Evolutionary conservation across 2,888 invertebrate genomes (phyloP).

Genomic region (Seira ritae): DNA sequence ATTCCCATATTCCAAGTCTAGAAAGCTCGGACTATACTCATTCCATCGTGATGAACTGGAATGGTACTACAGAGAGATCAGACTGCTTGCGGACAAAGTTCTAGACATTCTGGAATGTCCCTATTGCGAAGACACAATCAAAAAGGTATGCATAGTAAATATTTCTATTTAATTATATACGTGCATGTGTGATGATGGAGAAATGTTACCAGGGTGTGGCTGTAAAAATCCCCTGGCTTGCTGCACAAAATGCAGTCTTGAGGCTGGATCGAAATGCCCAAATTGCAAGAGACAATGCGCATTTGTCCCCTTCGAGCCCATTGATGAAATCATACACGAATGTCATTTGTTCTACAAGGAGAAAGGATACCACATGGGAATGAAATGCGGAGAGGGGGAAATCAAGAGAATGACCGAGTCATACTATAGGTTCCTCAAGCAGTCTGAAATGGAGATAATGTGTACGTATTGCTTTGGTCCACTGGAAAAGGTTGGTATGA

Average conservation of each 20-base stretch:
- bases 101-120: conserved; percentile 53
- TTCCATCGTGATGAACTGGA: conserved; percentile 37
- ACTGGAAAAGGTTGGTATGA: conserved; percentile 43
- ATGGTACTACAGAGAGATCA: conserved; percentile 51
- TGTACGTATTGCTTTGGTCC: conserved; percentile 52
- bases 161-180: no score
- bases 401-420: conserved; percentile 41
- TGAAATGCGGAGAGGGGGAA: conserved; percentile 22
- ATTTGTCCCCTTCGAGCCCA: conserved; percentile 44
- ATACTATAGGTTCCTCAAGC: conserved; percentile 44
- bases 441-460: conserved; percentile 50
- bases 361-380: conserved; percentile 21
- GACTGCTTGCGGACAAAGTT: conserved; percentile 36
- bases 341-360: conserved; percentile 50
- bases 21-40: conserved; percentile 32
- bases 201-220: conserved; percentile 50
- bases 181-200: not conserved
- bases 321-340: conserved; percentile 42
- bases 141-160: conserved; percentile 26
- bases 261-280: conserved; percentile 28
- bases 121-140: conserved; percentile 40
- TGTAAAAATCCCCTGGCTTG: conserved; percentile 47
- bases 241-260: conserved; percentile 39
- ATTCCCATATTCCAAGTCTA: conserved; percentile 42
- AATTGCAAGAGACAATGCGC: conserved; percentile 30